A percentile compares a stretch with the other conserved stretches of the same genome.
phyloP scores from a whole-genome alignment of 2,888 invertebrate genomes.

The Epinotia nisella region DNA sequence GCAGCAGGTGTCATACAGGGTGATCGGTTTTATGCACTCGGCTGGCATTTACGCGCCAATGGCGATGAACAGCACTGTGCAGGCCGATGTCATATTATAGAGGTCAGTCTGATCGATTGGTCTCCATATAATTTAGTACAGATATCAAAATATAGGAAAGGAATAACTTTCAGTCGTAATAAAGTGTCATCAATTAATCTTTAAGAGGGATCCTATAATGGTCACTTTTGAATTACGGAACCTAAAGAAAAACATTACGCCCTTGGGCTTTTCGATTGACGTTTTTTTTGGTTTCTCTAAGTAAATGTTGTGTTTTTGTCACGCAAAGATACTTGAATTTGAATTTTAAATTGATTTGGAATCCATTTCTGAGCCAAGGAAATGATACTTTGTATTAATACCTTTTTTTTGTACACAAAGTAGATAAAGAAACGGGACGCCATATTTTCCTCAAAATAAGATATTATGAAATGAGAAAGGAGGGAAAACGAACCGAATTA shows the following conservation, averaged over 20 bases:
- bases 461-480: constrained; percentile 27
- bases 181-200: too few relatives aligned
- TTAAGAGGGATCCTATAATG: too few relatives aligned
- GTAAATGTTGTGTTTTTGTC: too few relatives aligned
- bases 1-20: constrained; percentile 21
- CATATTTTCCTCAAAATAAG: constrained; percentile 33
- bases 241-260: too few relatives aligned
- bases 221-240: too few relatives aligned
- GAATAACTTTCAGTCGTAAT: too few relatives aligned
- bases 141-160: too few relatives aligned
- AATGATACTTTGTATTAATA: constrained; percentile 33
- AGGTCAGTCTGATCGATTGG: too few relatives aligned
- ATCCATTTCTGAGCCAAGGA: constrained; percentile 14
- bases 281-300: not conserved
- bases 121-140: too few relatives aligned
- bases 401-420: constrained; percentile 25
- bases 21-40: not conserved
- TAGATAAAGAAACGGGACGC: constrained; percentile 22
- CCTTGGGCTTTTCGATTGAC: too few relatives aligned
- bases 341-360: too few relatives aligned
- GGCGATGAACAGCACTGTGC: not conserved
- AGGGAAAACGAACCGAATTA: constrained; percentile 22
- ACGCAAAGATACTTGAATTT: too few relatives aligned
- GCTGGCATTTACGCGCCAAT: constrained; percentile 2
- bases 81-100: not conserved